These are phyloP conservation scores for Crepidodera aurea DNA, from an alignment of 2,888 invertebrate species.

Conservation along the genomic window DNA sequence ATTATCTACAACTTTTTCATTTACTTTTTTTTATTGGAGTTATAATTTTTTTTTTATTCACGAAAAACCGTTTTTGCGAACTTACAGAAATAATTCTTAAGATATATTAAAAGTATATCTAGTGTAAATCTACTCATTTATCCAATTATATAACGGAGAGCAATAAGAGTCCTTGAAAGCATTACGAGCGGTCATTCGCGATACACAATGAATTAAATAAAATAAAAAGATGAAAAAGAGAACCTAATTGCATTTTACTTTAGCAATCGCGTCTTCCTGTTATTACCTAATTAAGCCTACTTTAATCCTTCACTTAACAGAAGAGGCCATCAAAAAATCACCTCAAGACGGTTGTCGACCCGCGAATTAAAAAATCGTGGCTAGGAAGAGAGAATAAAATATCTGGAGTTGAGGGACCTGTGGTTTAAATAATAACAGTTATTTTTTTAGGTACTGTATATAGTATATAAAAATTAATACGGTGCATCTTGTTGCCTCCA, in stretches of 20 bases:
- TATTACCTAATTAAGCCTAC: constrained; percentile 38
- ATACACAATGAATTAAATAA: constrained; percentile 26
- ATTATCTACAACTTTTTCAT: too few species aligned
- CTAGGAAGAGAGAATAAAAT: constrained; percentile 8
- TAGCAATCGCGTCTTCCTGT: constrained; percentile 38
- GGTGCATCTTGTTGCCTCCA: too few species aligned
- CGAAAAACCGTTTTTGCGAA: too few species aligned
- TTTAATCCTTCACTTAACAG: constrained; percentile 31
- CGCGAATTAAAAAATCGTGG: constrained; percentile 14
- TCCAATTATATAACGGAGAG: constrained; percentile 16
- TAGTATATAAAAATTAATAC: too few species aligned
- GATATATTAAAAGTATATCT: too few species aligned
- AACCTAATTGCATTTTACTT: constrained; percentile 33
- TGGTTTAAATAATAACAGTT: neutral
- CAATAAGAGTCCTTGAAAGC: constrained; percentile 32
- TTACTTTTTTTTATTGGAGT: too few species aligned
- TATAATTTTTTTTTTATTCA: too few species aligned
- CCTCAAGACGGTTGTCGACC: constrained; percentile 36
- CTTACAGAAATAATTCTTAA: too few species aligned
- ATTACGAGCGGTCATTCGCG: neutral
- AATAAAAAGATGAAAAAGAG: constrained; percentile 30
- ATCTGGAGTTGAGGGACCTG: neutral
- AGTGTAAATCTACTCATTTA: neutral
- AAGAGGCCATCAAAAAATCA: constrained; percentile 19
- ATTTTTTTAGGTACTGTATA: too few species aligned